Evolutionary conservation across 2,797 vertebrate species (phyloP).

Genomic region (Malurus splendens): DNA sequence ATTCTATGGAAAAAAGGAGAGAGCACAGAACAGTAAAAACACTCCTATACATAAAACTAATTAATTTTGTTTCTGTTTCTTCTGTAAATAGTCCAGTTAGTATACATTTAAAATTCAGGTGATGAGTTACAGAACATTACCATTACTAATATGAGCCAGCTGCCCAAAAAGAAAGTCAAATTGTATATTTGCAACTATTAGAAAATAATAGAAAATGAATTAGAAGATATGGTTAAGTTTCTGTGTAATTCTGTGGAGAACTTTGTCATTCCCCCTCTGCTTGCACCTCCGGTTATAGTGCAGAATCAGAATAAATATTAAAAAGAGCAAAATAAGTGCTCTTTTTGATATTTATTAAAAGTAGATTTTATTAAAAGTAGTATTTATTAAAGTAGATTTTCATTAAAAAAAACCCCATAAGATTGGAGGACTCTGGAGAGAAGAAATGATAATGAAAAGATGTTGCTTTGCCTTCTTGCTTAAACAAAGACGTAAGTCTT

Average conservation of each 20-base stretch:
- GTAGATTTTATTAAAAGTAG: background rate
- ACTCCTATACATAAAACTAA: background rate
- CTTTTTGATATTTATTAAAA: background rate
- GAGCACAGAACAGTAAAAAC: background rate
- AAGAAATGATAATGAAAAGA: background rate
- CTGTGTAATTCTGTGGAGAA: background rate
- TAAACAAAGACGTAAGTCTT: too few relatives aligned
- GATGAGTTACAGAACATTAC: background rate
- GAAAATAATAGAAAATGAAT: background rate
- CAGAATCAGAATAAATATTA: background rate
- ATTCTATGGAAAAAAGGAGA: background rate
- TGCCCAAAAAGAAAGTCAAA: background rate
- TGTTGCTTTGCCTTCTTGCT: background rate
- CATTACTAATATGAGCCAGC: background rate
- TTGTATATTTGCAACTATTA: background rate
- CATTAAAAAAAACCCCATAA: accelerated
- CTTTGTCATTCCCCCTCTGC: background rate
- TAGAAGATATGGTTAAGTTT: background rate
- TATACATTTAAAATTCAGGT: background rate
- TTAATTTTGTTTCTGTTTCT: background rate
- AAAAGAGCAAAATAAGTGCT: background rate
- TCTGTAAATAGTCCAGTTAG: background rate
- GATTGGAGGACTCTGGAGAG: background rate
- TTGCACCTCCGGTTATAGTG: background rate
- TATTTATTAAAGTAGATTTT: background rate